Base-by-base conservation (phyloP, 2,888 invertebrate species). In the Agrotis segetum region DNA sequence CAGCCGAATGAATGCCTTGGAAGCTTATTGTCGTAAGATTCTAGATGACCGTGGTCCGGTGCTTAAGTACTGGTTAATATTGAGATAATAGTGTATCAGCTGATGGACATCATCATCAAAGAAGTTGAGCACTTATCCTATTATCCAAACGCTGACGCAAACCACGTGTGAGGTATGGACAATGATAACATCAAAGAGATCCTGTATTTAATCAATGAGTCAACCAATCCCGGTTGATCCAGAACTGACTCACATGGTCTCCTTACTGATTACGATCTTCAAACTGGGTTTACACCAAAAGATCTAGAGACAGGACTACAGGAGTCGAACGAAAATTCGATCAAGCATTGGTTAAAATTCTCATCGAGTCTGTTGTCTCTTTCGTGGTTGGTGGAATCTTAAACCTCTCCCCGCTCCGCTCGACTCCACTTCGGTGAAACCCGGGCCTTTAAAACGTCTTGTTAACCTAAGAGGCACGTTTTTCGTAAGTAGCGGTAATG, bases 401-500 rank as follows among this genome's bases (percentile, higher is more conserved):
- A n/a, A 14, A 14, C n/a, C 56, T 34, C 34, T 56, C 6, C 14
- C 34, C 56, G 56, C 56, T 56, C 14, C 14, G 56, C 56, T 56
- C n/a, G 7, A 3, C 19, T 56, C n/a, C 6, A 34, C 56, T 56
- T 13, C 29, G 3, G 6, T 56, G 34, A 34, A 56, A n/a, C 34
- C 56, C n/a, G 34, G 56, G 56, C 56, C 56, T 34, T 56, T 34
- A 55, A 56, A 61, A 58, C 53, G 47, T 66, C 68, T 59, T 58
- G 65, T 68, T 64, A 74, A 58, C 66, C 49, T 65, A 29, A 59
- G 13, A 29, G 65, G 59, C 67, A 72, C 71, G 79, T 80, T 80
- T 78, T 71, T 34, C 21, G 68, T 47, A 68, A 80, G 80, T 80
- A 62, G 76, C 81, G 81, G 64, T 81, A 83, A 83, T 77, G 76